A percentile compares a stretch with the other conserved stretches of the same genome.
Evolutionary conservation across 1,140 invertebrate genomes (phyloP).

Genomic region (Bombyx mandarina): DNA sequence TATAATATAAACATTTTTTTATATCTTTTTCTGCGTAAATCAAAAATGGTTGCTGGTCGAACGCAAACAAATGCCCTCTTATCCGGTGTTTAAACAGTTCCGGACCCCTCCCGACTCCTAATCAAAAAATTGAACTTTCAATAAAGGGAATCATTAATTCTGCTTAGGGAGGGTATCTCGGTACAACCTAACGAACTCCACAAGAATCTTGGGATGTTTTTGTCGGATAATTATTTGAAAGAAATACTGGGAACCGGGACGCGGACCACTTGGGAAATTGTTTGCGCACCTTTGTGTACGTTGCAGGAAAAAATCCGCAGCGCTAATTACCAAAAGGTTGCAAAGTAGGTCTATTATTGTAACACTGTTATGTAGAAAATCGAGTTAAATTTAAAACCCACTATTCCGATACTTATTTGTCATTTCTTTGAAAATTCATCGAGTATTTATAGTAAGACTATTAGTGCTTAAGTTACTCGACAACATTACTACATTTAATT

Average conservation of each 20-base stretch:
- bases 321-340: not conserved
- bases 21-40: constrained; percentile 32
- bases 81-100: constrained; percentile 65
- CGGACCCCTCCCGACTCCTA: constrained; percentile 38
- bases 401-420: too few relatives aligned
- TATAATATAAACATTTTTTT: not conserved
- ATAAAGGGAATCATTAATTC: constrained; percentile 69
- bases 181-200: constrained; percentile 61
- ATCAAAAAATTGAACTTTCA: constrained; percentile 70
- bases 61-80: constrained; percentile 65
- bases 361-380: too few relatives aligned
- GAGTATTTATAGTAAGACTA: too few relatives aligned
- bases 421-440: too few relatives aligned
- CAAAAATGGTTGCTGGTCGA: constrained; percentile 52
- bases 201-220: constrained; percentile 63
- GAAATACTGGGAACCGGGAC: constrained; percentile 39
- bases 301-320: constrained; percentile 6
- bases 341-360: not conserved
- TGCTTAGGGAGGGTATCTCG: constrained; percentile 55
- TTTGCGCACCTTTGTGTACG: constrained; percentile 14
- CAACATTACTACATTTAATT: too few relatives aligned
- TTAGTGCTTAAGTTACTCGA: too few relatives aligned
- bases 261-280: constrained; percentile 29
- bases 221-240: constrained; percentile 66
- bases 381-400: too few relatives aligned